A percentile compares a stretch with the other conserved stretches of the same genome.
Conservation (phyloP, 2,113 vertebrate species). For the Rhegmatorhina hoffmannsi region DNA sequence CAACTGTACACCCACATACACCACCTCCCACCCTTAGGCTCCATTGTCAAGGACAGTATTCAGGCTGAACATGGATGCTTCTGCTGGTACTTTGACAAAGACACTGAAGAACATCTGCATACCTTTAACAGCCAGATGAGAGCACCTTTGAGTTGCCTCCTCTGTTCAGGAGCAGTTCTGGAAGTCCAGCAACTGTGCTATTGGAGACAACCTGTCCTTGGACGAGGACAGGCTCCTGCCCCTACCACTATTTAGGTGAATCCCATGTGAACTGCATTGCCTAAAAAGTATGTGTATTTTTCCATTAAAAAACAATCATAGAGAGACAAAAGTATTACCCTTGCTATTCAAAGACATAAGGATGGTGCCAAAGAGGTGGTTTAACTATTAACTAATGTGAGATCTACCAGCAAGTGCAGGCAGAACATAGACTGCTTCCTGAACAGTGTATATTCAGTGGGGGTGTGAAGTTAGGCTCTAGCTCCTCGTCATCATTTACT, state of each 20-base stretch:
- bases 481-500: background rate
- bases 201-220: background rate
- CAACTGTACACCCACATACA: background rate
- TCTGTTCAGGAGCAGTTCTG: background rate
- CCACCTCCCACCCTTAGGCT: background rate
- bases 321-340: background rate
- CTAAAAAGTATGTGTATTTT: background rate
- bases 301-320: background rate
- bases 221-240: background rate
- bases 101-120: background rate
- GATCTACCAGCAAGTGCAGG: background rate
- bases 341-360: background rate
- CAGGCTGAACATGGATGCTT: background rate
- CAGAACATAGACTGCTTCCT: background rate
- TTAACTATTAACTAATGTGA: background rate
- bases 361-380: background rate
- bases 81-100: background rate
- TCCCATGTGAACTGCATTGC: background rate
- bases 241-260: background rate
- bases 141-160: background rate
- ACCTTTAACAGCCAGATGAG: background rate
- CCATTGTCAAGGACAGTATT: background rate
- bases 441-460: background rate
- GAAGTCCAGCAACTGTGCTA: background rate
- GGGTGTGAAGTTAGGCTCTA: background rate